Evolutionary conservation across 2,888 invertebrate species (phyloP).

Genomic region (Ophion ellenae): DNA sequence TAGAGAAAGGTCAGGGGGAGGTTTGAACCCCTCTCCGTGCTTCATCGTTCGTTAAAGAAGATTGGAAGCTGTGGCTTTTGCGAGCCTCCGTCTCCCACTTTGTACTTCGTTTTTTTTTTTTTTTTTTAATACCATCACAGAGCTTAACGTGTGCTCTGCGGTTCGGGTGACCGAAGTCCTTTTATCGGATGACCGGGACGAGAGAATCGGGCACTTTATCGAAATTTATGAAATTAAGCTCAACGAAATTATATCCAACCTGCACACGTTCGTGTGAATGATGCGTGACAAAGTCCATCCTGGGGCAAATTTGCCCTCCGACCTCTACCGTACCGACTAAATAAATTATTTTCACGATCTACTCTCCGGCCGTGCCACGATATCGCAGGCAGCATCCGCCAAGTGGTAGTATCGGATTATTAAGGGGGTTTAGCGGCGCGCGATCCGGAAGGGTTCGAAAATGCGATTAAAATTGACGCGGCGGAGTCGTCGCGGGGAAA

Average conservation of each 20-base stretch:
- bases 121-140: neutral
- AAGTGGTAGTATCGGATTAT: neutral
- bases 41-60: constrained; percentile 58
- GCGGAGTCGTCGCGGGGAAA: neutral
- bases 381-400: neutral
- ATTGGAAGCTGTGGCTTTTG: constrained; percentile 58
- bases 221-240: constrained; percentile 55
- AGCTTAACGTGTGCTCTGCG: constrained; percentile 45
- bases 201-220: constrained; percentile 51
- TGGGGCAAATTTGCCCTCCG: neutral
- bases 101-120: constrained; percentile 6
- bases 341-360: constrained; percentile 6
- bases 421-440: neutral
- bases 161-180: constrained; percentile 35
- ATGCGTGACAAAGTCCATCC: constrained; percentile 7
- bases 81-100: constrained; percentile 12
- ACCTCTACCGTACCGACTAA: neutral
- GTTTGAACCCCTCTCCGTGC: constrained; percentile 4
- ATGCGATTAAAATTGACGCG: neutral
- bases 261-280: neutral
- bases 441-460: neutral
- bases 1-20: constrained; percentile 23
- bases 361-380: constrained; percentile 3
- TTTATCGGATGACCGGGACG: constrained; percentile 30
- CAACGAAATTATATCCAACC: constrained; percentile 45